phyloP scores from a whole-genome alignment of 2,888 invertebrate genomes.

The Biston betularia region DNA sequence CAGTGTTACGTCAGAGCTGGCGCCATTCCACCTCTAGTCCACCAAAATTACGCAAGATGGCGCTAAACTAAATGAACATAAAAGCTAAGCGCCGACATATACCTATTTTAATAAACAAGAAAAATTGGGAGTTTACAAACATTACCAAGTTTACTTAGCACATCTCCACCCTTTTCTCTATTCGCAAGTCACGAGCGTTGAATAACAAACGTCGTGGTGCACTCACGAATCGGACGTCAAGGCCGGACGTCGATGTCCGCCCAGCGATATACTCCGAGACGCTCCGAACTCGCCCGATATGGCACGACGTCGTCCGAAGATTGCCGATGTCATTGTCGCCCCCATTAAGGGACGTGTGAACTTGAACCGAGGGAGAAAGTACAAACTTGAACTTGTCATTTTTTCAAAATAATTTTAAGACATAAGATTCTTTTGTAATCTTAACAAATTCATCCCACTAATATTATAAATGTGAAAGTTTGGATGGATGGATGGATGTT shows the following conservation, averaged over 20 bases:
- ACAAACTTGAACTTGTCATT: neutral
- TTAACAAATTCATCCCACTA: no score
- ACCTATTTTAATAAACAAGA: no score
- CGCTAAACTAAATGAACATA: no score
- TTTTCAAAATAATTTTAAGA: neutral
- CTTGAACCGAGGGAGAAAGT: constrained; percentile 1
- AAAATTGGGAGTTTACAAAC: no score
- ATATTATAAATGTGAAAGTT: no score
- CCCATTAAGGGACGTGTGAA: neutral
- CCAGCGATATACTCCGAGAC: constrained; percentile 31
- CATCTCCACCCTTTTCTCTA: constrained; percentile 54
- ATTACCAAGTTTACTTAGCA: neutral
- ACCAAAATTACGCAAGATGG: no score
- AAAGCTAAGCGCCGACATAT: no score
- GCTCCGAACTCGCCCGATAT: constrained; percentile 25
- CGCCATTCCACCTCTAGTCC: no score
- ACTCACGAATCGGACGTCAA: constrained; percentile 65
- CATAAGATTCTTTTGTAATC: no score
- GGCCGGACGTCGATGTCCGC: constrained; percentile 55
- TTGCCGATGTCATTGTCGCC: constrained; percentile 2
- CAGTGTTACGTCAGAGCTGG: no score
- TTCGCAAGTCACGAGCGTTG: constrained; percentile 60
- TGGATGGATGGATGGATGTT: no score
- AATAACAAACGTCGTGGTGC: constrained; percentile 69
- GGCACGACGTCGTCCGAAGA: constrained; percentile 7